phyloP scores from a whole-genome alignment of 2,113 vertebrate species.

The Nesogale talazaci region DNA sequence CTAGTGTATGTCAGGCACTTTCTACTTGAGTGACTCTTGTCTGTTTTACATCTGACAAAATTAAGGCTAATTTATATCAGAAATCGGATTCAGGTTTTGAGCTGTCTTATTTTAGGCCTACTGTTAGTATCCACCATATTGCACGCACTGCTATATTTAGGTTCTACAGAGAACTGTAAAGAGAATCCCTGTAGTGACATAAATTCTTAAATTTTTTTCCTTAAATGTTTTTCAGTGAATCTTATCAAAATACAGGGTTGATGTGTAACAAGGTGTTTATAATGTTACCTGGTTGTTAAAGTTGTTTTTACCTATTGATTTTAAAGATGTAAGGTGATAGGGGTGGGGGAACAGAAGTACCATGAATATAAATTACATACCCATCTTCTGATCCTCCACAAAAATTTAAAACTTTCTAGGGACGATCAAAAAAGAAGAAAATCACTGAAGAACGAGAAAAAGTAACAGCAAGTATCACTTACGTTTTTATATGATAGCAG shows the following conservation, averaged over 20 bases:
- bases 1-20: neutral
- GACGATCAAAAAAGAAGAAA: conserved; percentile 94
- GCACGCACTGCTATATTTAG: neutral
- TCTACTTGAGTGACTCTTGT: neutral
- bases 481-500: conserved; percentile 42
- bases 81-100: neutral
- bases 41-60: conserved; percentile 21
- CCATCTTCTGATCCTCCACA: conserved; percentile 45
- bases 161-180: neutral
- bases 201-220: conserved; percentile 44
- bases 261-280: neutral
- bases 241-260: neutral
- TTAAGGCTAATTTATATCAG: neutral
- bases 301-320: conserved; percentile 21
- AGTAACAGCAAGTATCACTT: conserved; percentile 88
- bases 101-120: neutral
- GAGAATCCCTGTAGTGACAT: neutral
- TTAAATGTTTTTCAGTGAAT: conserved; percentile 17
- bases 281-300: conserved; percentile 29
- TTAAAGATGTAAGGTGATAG: conserved; percentile 34
- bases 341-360: neutral
- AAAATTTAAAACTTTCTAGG: conserved; percentile 82
- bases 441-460: conserved; percentile 92
- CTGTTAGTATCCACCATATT: too few species aligned
- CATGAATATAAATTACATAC: conserved; percentile 47